These are phyloP conservation scores for Pardalotus punctatus DNA, from an alignment of 2,113 vertebrate species.

Conservation along the genomic window DNA sequence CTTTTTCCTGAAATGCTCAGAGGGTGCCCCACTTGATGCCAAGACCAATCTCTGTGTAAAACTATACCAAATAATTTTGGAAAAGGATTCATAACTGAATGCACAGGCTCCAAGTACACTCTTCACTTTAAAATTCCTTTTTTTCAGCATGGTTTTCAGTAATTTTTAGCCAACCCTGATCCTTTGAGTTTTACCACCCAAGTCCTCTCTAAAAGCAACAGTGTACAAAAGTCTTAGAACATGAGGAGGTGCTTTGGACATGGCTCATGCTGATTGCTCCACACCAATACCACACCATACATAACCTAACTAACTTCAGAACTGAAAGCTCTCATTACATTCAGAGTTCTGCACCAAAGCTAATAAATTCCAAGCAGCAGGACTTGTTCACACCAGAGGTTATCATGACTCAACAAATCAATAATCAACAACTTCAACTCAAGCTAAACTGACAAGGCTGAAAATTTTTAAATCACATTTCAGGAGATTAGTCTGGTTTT, in stretches of 20 bases:
- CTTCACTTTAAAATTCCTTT: background rate
- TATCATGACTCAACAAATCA: background rate
- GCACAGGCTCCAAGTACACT: background rate
- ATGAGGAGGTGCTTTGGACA: background rate
- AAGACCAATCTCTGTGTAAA: background rate
- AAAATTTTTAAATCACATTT: background rate
- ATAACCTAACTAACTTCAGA: background rate
- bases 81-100: background rate
- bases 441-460: background rate
- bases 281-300: background rate
- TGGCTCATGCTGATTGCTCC: background rate
- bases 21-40: background rate
- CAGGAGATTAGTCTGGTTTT: constrained; percentile 8
- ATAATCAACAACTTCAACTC: background rate
- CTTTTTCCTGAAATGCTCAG: background rate
- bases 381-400: background rate
- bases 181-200: background rate
- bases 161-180: background rate
- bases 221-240: background rate
- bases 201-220: background rate
- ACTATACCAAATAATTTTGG: background rate
- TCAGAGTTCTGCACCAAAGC: background rate
- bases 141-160: background rate
- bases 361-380: background rate
- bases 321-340: background rate